Evolutionary conservation across 2,113 vertebrate species (phyloP).

Genomic region (Oncorhynchus clarkii): DNA sequence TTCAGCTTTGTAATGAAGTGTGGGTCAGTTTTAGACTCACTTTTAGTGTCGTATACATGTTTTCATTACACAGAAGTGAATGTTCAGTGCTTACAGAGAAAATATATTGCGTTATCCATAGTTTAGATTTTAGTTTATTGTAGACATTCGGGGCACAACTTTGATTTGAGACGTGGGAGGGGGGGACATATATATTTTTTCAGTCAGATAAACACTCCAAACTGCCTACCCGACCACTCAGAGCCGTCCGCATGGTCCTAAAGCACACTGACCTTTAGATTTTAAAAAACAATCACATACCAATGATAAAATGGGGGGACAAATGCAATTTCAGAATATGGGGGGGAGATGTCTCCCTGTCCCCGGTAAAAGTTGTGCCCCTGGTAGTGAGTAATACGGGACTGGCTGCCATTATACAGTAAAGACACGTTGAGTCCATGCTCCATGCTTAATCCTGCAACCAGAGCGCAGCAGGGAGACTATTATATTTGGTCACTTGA

Average conservation of each 20-base stretch:
- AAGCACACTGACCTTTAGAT: no score
- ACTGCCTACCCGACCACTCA: no score
- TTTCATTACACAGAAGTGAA: background rate
- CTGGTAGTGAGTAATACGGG: conserved; percentile 32
- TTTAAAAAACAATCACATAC: no score
- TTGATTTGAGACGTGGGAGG: no score
- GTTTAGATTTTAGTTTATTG: conserved; percentile 45
- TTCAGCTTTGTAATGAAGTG: background rate
- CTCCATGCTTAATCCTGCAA: conserved; percentile 15
- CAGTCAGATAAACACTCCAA: no score
- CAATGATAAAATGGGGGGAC: no score
- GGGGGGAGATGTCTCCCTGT: no score
- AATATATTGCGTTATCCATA: conserved; percentile 14
- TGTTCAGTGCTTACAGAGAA: background rate
- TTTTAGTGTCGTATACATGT: background rate
- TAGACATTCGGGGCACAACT: no score
- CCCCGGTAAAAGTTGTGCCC: no score
- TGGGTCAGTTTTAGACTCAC: background rate
- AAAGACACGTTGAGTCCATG: conserved; percentile 17
- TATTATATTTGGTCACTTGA: background rate
- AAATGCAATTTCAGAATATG: no score
- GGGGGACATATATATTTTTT: no score
- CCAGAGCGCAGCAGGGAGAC: conserved; percentile 38
- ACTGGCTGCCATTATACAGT: conserved; percentile 27
- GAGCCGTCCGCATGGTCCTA: no score